Base-by-base conservation (phyloP, 2,797 vertebrate species). In the Eutrigla gurnardus region DNA sequence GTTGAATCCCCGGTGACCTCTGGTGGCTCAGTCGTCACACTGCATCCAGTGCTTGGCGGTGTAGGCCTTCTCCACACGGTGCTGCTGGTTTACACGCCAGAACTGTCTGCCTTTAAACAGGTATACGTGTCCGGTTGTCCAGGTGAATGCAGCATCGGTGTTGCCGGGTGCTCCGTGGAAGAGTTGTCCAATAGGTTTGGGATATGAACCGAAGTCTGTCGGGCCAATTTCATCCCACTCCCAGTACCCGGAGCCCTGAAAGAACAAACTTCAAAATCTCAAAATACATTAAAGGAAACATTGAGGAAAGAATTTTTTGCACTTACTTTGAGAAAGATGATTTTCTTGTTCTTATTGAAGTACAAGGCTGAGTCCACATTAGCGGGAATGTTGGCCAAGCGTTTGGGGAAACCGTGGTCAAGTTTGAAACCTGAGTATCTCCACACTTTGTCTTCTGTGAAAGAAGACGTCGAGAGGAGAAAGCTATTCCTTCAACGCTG, bases 261-360 rank as follows among this genome's bases (percentile, higher is more conserved):
- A 67, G 2, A 61, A 58, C 46, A 32, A 47, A 15, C 13, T 33
- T n/a, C n/a, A n/a, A n/a, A n/a, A n/a, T n/a, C n/a, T n/a, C n/a
- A n/a, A n/a, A n/a, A n/a, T n/a, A n/a, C n/a, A n/a, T n/a, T n/a
- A n/a, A n/a, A n/a, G n/a, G n/a, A n/a, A n/a, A n/a, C n/a, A n/a
- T n/a, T n/a, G n/a, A n/a, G n/a, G n/a, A 8, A 54, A n/a, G 45
- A 35, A 3, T 35, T 5, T 50, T 49, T 55, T 14, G 17, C 42
- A 17, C 83, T 67, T 93, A 96, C 96, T 94, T 96, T 96, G 79
- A 97, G 92, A 68, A 96, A 93, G 76, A 96, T 88, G 12, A 96
- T 68, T 73, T 92, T 96, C 75, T 94, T 87, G 65, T 91, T 95
- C 84, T 86, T 81, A 35, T 88, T 89, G 85, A 91, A 93, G 74